Evolutionary conservation across 2,888 invertebrate genomes (phyloP).

Genomic region (Nomada lathburiana): DNA sequence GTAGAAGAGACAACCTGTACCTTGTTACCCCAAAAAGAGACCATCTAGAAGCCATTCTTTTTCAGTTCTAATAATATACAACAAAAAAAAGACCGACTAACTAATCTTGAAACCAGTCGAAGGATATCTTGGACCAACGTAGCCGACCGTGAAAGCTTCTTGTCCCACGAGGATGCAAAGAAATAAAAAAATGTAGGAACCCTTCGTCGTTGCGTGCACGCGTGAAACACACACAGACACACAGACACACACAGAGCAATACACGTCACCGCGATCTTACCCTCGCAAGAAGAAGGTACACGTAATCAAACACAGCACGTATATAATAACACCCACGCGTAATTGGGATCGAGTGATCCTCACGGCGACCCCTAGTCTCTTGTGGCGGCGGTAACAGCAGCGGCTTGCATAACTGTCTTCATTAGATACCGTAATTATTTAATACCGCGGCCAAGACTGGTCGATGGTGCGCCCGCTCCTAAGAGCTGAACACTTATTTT

Average conservation of each 20-base stretch:
- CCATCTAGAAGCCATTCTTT: not conserved
- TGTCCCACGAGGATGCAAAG: not conserved
- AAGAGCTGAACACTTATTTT: not conserved
- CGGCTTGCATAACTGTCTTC: conserved; percentile 73
- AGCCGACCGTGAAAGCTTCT: not conserved
- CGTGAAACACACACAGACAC: not conserved
- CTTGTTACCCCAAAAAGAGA: no score
- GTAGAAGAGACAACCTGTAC: not conserved
- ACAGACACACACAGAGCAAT: not conserved
- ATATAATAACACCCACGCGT: not conserved
- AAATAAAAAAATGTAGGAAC: not conserved
- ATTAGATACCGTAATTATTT: conserved; percentile 72
- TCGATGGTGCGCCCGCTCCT: not conserved
- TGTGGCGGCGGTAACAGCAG: conserved; percentile 4
- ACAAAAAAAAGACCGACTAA: not conserved
- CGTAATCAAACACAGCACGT: not conserved
- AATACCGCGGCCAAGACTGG: conserved; percentile 61
- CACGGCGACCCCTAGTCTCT: conserved; percentile 32
- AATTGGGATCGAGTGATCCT: conserved; percentile 34
- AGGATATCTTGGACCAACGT: not conserved
- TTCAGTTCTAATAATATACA: not conserved
- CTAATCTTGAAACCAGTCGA: not conserved
- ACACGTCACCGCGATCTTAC: no score
- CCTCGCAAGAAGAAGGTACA: no score
- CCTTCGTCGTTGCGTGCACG: not conserved